A percentile compares a stretch with the other conserved stretches of the same genome.
Evolutionary conservation across 2,797 vertebrate genomes (phyloP).

Genomic region (Malurus leucopterus): DNA sequence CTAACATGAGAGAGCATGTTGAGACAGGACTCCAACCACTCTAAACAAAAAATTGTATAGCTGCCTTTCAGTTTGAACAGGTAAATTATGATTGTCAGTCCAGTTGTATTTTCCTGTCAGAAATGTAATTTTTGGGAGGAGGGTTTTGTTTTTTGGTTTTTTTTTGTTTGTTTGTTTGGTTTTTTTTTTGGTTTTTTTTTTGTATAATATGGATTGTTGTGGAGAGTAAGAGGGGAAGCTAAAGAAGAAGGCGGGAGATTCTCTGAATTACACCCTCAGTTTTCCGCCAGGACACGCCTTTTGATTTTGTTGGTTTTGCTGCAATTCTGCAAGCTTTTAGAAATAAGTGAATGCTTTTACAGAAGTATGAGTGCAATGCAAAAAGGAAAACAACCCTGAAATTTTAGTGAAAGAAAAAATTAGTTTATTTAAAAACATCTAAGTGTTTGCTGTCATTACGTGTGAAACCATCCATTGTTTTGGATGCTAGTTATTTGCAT

Average conservation of each 20-base stretch:
- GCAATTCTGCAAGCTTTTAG: not conserved
- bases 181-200: not conserved
- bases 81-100: slow-evolving; percentile 1
- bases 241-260: not conserved
- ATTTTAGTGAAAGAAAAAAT: not conserved
- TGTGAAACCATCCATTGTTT: not conserved
- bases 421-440: not conserved
- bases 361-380: not conserved
- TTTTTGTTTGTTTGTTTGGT: too few relatives aligned
- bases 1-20: slow-evolving; percentile 13
- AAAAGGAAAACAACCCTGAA: not conserved
- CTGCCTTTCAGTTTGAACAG: not conserved
- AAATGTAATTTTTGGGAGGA: not conserved
- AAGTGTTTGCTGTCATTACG: not conserved
- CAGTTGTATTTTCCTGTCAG: not conserved
- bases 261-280: not conserved
- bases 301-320: not conserved
- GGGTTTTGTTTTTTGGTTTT: not conserved
- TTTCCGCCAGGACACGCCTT: not conserved
- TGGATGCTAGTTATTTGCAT: not conserved
- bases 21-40: slow-evolving; percentile 3
- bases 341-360: not conserved
- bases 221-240: not conserved
- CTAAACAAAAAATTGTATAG: slow-evolving; percentile 11
- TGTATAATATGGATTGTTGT: not conserved